Conservation (phyloP, 2,888 invertebrate genomes). For the Cosmopolites sordidus region DNA sequence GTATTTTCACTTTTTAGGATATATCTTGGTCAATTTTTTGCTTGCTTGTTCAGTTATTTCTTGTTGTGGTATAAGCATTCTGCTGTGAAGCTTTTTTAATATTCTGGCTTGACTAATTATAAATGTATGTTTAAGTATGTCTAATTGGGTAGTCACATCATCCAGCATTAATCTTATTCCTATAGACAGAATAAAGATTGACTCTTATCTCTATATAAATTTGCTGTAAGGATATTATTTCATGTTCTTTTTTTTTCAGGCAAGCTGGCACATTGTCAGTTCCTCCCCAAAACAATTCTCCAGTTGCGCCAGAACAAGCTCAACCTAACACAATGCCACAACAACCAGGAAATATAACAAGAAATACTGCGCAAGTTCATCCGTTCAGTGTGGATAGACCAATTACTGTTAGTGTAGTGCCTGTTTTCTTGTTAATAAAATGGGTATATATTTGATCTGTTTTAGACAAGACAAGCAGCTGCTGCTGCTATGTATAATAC, state of each 20-base stretch:
- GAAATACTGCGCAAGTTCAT: constrained; percentile 44
- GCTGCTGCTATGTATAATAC: constrained; percentile 52
- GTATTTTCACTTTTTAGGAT: not conserved
- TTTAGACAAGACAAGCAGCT: constrained; percentile 44
- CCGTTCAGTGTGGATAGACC: constrained; percentile 45
- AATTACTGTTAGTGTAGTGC: constrained; percentile 31
- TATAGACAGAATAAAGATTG: too few species aligned
- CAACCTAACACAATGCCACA: constrained; percentile 34
- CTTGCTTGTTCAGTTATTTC: not conserved
- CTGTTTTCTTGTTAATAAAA: not conserved
- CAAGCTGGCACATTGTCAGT: constrained; percentile 43
- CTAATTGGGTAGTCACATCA: not conserved
- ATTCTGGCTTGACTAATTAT: not conserved
- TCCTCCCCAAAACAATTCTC: constrained; percentile 35
- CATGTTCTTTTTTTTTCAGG: constrained; percentile 34
- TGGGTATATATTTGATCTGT: not conserved
- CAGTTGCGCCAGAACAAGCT: constrained; percentile 34
- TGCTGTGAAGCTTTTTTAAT: not conserved
- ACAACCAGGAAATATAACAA: constrained; percentile 42
- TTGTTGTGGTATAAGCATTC: not conserved
- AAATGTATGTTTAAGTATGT: not conserved
- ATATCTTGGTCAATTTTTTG: not conserved
- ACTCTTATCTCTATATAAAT: too few species aligned
- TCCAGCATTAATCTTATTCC: too few species aligned
- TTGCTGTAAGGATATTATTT: constrained; percentile 7